Evolutionary conservation across 1,140 invertebrate genomes (phyloP).

Genomic region (Calephelis virginiensis): DNA sequence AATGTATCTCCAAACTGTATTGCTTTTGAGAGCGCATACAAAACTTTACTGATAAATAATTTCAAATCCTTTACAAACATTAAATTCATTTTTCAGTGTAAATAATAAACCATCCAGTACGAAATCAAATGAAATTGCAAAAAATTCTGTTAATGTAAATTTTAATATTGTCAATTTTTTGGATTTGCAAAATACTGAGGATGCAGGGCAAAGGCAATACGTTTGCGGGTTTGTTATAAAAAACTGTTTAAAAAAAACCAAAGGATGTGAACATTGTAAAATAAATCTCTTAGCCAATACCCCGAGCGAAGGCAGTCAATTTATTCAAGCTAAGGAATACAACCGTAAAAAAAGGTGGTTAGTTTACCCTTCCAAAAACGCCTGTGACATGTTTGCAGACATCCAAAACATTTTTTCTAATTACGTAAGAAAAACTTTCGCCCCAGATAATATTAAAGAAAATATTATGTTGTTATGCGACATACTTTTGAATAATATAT

Average conservation of each 20-base stretch:
- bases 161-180: background rate
- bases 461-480: no score
- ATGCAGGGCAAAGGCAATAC: conserved; percentile 33
- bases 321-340: conserved; percentile 29
- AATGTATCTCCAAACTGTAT: conserved; percentile 31
- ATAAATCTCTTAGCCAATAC: conserved; percentile 8
- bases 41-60: conserved; percentile 34
- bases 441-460: no score
- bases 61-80: conserved; percentile 1
- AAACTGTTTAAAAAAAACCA: conserved; percentile 32
- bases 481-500: no score
- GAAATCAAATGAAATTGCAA: no score
- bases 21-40: conserved; percentile 36
- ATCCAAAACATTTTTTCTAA: no score
- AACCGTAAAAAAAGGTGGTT: conserved; percentile 22
- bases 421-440: no score
- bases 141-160: background rate
- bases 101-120: no score
- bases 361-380: no score
- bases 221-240: conserved; percentile 37
- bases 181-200: conserved; percentile 6
- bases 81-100: no score
- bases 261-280: conserved; percentile 27
- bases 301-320: conserved; percentile 23
- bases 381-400: no score